Evolutionary conservation across 2,797 vertebrate genomes (phyloP).

Genomic region (Lithobates sylvaticus): DNA sequence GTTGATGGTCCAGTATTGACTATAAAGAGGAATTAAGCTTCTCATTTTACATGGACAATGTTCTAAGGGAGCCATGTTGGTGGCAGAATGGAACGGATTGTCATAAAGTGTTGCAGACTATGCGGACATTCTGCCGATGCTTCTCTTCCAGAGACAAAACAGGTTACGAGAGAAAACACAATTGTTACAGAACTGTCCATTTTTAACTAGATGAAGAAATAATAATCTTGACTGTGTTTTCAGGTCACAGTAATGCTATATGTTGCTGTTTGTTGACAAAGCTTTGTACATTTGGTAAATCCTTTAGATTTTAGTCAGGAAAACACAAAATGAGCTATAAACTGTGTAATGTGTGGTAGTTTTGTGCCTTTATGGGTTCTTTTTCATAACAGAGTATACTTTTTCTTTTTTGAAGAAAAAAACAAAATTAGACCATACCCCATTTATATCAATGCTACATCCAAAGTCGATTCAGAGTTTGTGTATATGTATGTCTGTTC

Average conservation of each 20-base stretch:
- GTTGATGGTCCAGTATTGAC: constrained; percentile 13
- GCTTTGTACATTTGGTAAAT: constrained; percentile 84
- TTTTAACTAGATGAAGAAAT: constrained; percentile 63
- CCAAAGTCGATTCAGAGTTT: constrained; percentile 93
- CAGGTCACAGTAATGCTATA: constrained; percentile 69
- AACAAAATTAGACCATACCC: constrained; percentile 75
- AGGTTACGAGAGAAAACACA: constrained; percentile 63
- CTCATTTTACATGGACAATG: constrained; percentile 4
- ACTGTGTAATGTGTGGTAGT: constrained; percentile 84
- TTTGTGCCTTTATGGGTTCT: constrained; percentile 88
- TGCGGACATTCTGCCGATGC: constrained; percentile 6
- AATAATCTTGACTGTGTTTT: constrained; percentile 69
- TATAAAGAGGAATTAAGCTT: constrained; percentile 14
- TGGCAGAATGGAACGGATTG: neutral
- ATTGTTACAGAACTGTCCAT: constrained; percentile 62
- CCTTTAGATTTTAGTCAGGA: constrained; percentile 80
- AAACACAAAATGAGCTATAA: constrained; percentile 72
- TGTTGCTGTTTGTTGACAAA: constrained; percentile 77
- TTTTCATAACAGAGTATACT: constrained; percentile 70
- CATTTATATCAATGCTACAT: constrained; percentile 86
- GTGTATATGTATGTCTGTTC: constrained; percentile 69
- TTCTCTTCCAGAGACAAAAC: constrained; percentile 11
- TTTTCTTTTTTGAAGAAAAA: constrained; percentile 76
- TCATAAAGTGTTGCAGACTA: neutral
- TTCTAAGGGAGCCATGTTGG: neutral